These are phyloP conservation scores for Priocnemis perturbator DNA, from an alignment of 2,888 invertebrate species.

Conservation along the genomic window DNA sequence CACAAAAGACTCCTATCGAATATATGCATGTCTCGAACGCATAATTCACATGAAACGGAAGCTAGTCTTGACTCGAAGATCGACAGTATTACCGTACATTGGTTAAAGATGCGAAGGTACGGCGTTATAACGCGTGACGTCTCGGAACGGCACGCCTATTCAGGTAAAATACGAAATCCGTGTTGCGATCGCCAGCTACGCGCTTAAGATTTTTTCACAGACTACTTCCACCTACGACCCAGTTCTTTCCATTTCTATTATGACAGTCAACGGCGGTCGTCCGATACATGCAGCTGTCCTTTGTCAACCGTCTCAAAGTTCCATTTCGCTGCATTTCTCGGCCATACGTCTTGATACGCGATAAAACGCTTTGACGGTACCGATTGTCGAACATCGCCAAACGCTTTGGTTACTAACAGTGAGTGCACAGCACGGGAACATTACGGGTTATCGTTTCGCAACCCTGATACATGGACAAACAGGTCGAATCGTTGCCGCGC, in stretches of 20 bases:
- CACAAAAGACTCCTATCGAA: too few species aligned
- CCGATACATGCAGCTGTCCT: conserved; percentile 1
- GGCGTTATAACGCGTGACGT: too few species aligned
- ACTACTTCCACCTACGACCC: neutral
- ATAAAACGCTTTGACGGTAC: neutral
- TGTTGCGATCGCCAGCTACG: neutral
- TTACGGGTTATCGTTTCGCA: too few species aligned
- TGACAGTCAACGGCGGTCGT: neutral
- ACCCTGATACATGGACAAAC: too few species aligned
- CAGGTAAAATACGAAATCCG: neutral
- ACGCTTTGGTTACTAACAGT: neutral
- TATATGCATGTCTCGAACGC: too few species aligned
- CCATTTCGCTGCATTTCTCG: conserved; percentile 13
- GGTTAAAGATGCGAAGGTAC: too few species aligned
- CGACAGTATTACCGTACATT: too few species aligned
- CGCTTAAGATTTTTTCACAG: neutral
- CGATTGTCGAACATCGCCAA: neutral
- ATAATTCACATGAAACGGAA: too few species aligned
- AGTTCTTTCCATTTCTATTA: conserved; percentile 17
- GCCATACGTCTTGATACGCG: neutral
- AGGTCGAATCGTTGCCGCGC: too few species aligned
- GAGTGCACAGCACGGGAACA: neutral
- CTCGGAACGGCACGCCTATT: neutral
- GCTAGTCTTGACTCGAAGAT: too few species aligned
- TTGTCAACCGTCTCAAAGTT: conserved; percentile 22